Evolutionary conservation across 2,797 vertebrate genomes (phyloP), one percentile per base, ranked within the genome.

Genomic region (Chelmon rostratus): DNA sequence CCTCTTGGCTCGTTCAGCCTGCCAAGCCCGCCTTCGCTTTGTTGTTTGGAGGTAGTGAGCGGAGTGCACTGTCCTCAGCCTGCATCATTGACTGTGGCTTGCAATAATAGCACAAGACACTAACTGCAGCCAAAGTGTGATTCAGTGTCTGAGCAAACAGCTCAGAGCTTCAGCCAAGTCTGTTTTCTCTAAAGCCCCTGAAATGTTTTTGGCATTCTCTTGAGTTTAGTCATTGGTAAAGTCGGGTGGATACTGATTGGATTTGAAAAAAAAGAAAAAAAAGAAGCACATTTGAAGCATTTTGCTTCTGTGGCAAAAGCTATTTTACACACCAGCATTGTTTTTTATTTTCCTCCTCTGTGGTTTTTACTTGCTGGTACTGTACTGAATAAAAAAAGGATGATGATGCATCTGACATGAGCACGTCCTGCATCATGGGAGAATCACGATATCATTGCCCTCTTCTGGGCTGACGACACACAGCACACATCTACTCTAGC

Each of bases 101-200:
- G 18, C 50, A 77, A 69, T 83, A 78, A 87, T 78, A 79, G 67
- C 53, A 69, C 57, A 62, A 85, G 78, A 83, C 81, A 63, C 80
- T 31, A 65, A 81, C 42, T 16, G 38, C 23, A 76, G 87, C 88
- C 92, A 91, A 86, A 82, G 76, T 78, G 59, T 90, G 92, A 88
- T 84, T 87, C 73, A 85, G 59, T 40, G 74, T 90, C 82, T 85
- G 76, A 82, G 73, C 76, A 76, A 85, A 79, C 68, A 54, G 42
- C 54, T 66, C 73, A 71, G 68, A 78, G 73, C 68, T 74, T 65
- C 77, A 44, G 78, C 81, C 79, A 83, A 83, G 67, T 77, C 61
- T 81, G 82, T 79, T 83, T 86, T 86, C 61, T 77, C 88, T 83
- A 75, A 86, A 82, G 76, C 80, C 67, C 64, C 66, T 83, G 73